Base-by-base conservation (phyloP, 2,113 vertebrate species). In the Picathartes gymnocephalus region DNA sequence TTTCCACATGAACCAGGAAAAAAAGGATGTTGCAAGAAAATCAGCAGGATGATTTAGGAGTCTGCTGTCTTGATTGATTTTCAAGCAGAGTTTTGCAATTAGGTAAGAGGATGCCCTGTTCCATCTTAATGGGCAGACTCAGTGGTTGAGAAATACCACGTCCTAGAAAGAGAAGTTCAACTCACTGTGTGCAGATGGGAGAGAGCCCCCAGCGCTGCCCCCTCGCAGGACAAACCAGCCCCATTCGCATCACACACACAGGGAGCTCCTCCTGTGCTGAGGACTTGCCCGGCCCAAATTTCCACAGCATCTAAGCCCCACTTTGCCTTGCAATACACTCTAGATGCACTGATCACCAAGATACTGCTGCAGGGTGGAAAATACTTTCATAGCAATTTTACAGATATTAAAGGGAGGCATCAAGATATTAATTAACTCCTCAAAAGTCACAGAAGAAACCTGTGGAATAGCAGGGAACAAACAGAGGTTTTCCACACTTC, bases 71-170 rank as follows among this genome's bases (percentile, higher is more conserved):
- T n/a, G n/a, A 65, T 16, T 76, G 50, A 21, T 69, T 92, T 92
- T 87, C 69, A 91, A 81, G 89, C 48, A 62, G 65, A 54, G 53
- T 93, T 94, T 90, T 95, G 93, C 90, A 94, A 93, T 80, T 90
- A 93, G 94, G 82, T 9, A 1, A 95, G 82, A 93, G 68, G 88
- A 92, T 95, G 68, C 86, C 66, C 62, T 54, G 21, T 45, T 82
- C 61, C 31, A 62, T 5, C 74, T 48, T 25, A 18, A 39, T 17
- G 30, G 40, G 74, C 84, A 84, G 88, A 56, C 48, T 68, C 65
- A 5, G 35, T 10, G 37, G 17, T 65, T 93, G 88, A 80, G 88
- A 93, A 96, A 88, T 51, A 84, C 13, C 17, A 77, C 0, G 0
- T 39, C 48, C 48, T 48, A 44, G 70, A 84, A 84, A 60, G 25